Evolutionary conservation across 2,797 vertebrate genomes (phyloP), one percentile per base, ranked within the genome.

Genomic region (Eospalax fontanierii): DNA sequence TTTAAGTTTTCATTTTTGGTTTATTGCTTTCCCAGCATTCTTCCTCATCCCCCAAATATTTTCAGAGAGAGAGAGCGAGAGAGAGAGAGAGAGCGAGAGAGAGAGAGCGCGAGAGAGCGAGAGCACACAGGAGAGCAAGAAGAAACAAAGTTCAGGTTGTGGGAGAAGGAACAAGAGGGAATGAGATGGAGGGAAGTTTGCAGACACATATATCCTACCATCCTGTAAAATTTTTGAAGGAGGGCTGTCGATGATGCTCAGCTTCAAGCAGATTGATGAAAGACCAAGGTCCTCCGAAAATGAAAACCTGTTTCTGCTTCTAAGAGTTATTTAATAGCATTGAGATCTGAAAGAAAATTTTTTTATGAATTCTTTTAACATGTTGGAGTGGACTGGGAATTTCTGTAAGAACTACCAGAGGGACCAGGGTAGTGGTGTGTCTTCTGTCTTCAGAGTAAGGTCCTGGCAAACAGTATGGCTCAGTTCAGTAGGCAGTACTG

Each of bases 1-100:
- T 86, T 93, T 94, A 88, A 87, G 57, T 87, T 84, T 96, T 94
- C 85, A 88, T 50, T 88, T 90, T 94, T 96, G 57, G 6, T 66
- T 82, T 75, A 22, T 83, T 87, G 50, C 14, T 89, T 85, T 54
- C 43, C 93, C 93, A 30, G 33, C 22, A 79, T 6, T 10, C 40
- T 87, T 10, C 24, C 38, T 95, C 43, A 33, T 83, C 43, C 28
- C 33, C 71, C 35, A 83, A 80, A n/a, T 76, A 63, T 75, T 89
- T 85, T 85, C 15, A 21, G 26, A 84, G 35, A 68, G 59, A 66
- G 43, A 43, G 9, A 38, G 19, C 21, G 35, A 50, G 46, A 50
- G 46, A 50, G 11, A 50, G 46, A 11, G 46, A 50, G 46, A 50
- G 11, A 50, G 46, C 6, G 46, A 50, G 46, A 50, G 46, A 50